Conservation (phyloP, 2,888 invertebrate genomes). For the Sinhomidia bicolor region DNA sequence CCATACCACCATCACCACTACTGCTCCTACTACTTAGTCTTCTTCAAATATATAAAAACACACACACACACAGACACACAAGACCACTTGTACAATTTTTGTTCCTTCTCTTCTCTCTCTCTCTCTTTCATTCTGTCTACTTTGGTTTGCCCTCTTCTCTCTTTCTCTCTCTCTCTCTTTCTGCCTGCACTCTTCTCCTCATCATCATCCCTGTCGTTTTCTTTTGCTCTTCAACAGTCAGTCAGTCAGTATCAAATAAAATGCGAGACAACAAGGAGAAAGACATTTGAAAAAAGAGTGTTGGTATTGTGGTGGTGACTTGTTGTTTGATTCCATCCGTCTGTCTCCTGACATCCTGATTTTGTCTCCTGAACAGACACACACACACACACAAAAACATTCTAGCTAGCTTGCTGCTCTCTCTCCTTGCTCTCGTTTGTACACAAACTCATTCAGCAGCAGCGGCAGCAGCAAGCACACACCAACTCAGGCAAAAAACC, state of each 20-base stretch:
- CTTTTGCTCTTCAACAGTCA: constrained; percentile 70
- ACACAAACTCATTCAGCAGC: no score
- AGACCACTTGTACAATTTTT: constrained; percentile 68
- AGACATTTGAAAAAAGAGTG: constrained; percentile 56
- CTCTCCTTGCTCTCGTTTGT: no score
- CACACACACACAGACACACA: constrained; percentile 39
- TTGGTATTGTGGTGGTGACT: constrained; percentile 69
- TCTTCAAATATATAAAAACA: constrained; percentile 35
- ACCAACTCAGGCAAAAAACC: constrained; percentile 18
- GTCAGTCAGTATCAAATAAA: constrained; percentile 66
- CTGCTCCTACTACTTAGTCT: constrained; percentile 43
- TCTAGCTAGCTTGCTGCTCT: not conserved
- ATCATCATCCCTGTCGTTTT: constrained; percentile 67
- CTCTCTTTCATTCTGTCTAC: constrained; percentile 5
- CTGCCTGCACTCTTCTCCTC: constrained; percentile 54
- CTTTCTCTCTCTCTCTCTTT: constrained; percentile 8
- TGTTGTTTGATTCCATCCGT: constrained; percentile 74
- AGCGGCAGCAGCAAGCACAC: constrained; percentile 1
- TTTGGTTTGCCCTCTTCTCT: constrained; percentile 27
- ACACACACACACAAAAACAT: not conserved
- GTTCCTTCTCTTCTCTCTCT: constrained; percentile 56
- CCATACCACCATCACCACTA: constrained; percentile 47
- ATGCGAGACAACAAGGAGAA: constrained; percentile 54
- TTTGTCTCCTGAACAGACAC: constrained; percentile 61
- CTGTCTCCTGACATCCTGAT: constrained; percentile 73